Evolutionary conservation across 2,888 invertebrate genomes (phyloP), one percentile per base, ranked within the genome.

Genomic region (Cecidostiba fungosa): DNA sequence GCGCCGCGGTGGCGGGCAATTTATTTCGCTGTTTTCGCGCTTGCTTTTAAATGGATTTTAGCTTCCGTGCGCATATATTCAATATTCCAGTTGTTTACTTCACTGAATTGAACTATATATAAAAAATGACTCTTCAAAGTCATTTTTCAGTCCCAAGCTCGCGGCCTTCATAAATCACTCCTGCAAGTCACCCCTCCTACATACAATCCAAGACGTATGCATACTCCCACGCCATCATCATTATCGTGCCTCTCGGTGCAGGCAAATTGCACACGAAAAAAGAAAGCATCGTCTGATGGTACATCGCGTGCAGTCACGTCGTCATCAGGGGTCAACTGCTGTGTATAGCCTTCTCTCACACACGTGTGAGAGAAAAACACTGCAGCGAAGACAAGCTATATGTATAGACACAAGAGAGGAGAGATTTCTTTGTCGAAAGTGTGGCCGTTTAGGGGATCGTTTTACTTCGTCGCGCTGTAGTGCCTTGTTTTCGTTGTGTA

Each of bases 401-500:
- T 69, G 79, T 73, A 74, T 87, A 81, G 83, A 74, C 86, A 6
- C 5, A 5, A 10, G 66, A 32, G 32, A 23, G 5, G 70, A 39
- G 32, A 72, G 3, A 36, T 12, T n/a, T n/a, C 36, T 72, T 72
- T 72, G 70, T 72, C 8, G 36, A n/a, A 72, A 72, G 70, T 72
- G 36, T 36, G n/a, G 39, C 70, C 70, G n/a, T 39, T 72, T 72
- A 66, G 70, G 39, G 70, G 70, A 39, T 39, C 32, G 70, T 39
- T 72, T 72, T 72, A 72, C 70, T 70, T 70, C 32, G 69, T 36
- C 36, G 70, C 39, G 16, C n/a, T 32, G 32, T 29, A 14, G 29
- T 36, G 29, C 6, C 32, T 29, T 19, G 19, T 29, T 69, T 36
- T 32, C 32, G 88, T 88, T 89, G 88, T 89, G 89, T 82, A 6